phyloP scores from a whole-genome alignment of 2,888 invertebrate genomes.

The Endomychus coccineus region DNA sequence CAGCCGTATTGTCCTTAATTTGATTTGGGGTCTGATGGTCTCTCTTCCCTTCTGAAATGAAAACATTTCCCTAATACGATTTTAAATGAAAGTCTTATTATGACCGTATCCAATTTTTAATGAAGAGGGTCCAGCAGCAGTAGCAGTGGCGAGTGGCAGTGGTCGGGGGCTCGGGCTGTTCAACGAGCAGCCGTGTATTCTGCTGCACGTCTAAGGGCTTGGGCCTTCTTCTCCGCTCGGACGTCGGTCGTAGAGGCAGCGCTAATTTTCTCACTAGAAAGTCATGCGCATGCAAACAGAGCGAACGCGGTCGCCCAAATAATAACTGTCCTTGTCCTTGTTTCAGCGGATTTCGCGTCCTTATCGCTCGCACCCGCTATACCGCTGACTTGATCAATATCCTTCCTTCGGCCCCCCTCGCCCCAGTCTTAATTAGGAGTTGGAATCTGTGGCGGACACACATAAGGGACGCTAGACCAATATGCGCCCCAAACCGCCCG shows the following conservation, averaged over 20 bases:
- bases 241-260: constrained; percentile 15
- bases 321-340: constrained; percentile 42
- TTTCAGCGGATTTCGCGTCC: constrained; percentile 28
- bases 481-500: constrained; percentile 31
- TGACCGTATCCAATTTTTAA: constrained; percentile 42
- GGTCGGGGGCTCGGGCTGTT: constrained; percentile 14
- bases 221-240: constrained; percentile 12
- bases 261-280: constrained; percentile 39
- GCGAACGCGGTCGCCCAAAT: constrained; percentile 42
- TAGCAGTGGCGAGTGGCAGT: constrained; percentile 1
- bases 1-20: constrained; percentile 7
- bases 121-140: constrained; percentile 32
- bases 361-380: constrained; percentile 28
- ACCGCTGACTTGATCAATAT: constrained; percentile 44
- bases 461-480: constrained; percentile 47
- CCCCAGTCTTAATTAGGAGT: constrained; percentile 78
- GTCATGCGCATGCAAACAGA: constrained; percentile 40
- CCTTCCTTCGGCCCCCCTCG: constrained; percentile 44
- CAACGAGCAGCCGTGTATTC: constrained; percentile 1
- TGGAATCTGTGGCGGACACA: constrained; percentile 79
- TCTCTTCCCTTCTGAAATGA: constrained; percentile 22
- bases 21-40: not conserved
- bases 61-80: constrained; percentile 40
- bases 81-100: constrained; percentile 46
- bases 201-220: constrained; percentile 9